Conservation (phyloP, 2,888 invertebrate genomes). For the Oscheius sp. region DNA sequence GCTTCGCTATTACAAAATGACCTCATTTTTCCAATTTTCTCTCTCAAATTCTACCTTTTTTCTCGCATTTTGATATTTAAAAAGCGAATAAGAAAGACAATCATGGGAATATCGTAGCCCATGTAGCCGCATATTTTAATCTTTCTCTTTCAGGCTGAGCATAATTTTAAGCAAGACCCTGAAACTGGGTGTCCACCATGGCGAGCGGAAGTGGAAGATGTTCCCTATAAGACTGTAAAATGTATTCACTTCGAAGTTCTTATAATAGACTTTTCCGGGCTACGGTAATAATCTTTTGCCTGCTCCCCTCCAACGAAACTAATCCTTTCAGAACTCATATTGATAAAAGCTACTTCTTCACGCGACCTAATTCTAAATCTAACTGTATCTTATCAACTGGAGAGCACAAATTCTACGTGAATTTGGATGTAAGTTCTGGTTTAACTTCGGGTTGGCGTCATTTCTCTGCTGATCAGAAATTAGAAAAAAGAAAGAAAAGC, state of each 20-base stretch:
- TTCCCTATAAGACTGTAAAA: not conserved
- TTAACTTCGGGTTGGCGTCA: no score
- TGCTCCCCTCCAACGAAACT: no score
- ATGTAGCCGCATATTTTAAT: no score
- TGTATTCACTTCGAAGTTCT: not conserved
- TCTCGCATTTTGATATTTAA: not conserved
- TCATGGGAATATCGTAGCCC: no score
- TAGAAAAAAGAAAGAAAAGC: no score
- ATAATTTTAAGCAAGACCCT: no score
- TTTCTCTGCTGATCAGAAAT: no score
- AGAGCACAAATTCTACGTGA: not conserved
- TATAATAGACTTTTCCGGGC: not conserved
- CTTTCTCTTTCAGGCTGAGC: no score
- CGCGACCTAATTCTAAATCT: not conserved
- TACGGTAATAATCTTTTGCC: conserved; percentile 5
- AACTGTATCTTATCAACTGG: not conserved
- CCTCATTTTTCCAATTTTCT: no score
- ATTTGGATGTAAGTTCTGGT: not conserved
- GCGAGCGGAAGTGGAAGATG: not conserved
- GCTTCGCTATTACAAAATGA: no score
- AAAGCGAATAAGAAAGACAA: not conserved
- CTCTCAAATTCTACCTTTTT: not conserved
- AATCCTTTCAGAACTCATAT: not conserved
- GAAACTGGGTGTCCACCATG: not conserved
- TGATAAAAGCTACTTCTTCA: not conserved